A percentile compares a stretch with the other conserved stretches of the same genome.
Evolutionary conservation across 2,888 invertebrate species (phyloP).

Genomic region (Esperia sulphurella): DNA sequence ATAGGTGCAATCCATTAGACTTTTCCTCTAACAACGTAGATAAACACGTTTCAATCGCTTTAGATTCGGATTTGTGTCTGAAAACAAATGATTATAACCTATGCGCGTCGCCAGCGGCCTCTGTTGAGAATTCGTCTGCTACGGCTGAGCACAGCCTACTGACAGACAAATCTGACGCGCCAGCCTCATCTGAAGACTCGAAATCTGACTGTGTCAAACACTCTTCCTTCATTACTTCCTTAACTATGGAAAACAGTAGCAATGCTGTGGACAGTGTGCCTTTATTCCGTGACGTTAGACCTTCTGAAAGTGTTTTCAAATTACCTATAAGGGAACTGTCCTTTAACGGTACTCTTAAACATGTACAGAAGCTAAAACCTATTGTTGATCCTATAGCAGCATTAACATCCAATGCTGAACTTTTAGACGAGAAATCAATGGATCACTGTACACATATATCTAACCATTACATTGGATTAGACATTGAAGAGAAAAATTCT

Average conservation of each 20-base stretch:
- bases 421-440: slow-evolving; percentile 36
- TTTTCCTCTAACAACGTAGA: slow-evolving; percentile 38
- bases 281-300: slow-evolving; percentile 55
- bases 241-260: slow-evolving; percentile 74
- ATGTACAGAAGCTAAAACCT: slow-evolving; percentile 67
- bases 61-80: slow-evolving; percentile 40
- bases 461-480: slow-evolving; percentile 22
- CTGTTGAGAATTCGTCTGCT: slow-evolving; percentile 49
- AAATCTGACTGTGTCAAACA: slow-evolving; percentile 50
- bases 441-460: slow-evolving; percentile 23
- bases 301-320: slow-evolving; percentile 61
- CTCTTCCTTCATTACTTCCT: slow-evolving; percentile 63
- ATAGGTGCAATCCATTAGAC: slow-evolving; percentile 36
- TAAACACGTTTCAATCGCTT: slow-evolving; percentile 31
- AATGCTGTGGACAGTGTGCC: slow-evolving; percentile 73
- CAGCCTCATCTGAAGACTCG: slow-evolving; percentile 58
- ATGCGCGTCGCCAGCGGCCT: slow-evolving; percentile 38
- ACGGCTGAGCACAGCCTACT: slow-evolving; percentile 50
- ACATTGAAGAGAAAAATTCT: slow-evolving; percentile 18
- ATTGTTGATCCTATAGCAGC: slow-evolving; percentile 67
- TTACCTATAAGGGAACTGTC: slow-evolving; percentile 67
- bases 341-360: slow-evolving; percentile 71
- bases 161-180: slow-evolving; percentile 59
- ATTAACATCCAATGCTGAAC: slow-evolving; percentile 41
- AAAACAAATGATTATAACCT: slow-evolving; percentile 48